These are phyloP conservation scores for Puffinus mauretanicus DNA, from an alignment of 2,113 vertebrate species.

Conservation along the genomic window DNA sequence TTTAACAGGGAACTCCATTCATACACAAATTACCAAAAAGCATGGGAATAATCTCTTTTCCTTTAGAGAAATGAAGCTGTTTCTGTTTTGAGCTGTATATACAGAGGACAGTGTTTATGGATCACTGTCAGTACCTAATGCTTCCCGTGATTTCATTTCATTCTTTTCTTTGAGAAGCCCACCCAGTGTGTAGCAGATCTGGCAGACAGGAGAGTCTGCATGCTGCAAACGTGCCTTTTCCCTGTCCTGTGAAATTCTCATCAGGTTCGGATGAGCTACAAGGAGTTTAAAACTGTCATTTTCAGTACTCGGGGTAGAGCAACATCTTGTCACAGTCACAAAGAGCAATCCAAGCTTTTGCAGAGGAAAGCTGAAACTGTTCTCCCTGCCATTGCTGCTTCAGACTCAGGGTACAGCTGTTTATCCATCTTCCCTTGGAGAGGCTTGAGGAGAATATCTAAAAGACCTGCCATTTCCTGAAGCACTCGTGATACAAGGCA, in stretches of 20 bases:
- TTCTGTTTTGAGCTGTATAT: not conserved
- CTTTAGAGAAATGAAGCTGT: not conserved
- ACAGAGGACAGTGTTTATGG: not conserved
- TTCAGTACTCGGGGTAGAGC: not conserved
- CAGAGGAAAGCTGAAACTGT: not conserved
- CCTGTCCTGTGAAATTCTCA: not conserved
- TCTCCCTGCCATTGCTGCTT: not conserved
- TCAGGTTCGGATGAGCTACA: not conserved
- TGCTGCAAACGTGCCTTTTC: not conserved
- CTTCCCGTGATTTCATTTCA: not conserved
- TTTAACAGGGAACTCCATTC: not conserved
- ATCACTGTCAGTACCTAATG: not conserved
- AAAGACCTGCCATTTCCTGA: not conserved
- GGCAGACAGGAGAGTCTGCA: not conserved
- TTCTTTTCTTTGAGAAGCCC: not conserved
- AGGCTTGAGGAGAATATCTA: not conserved
- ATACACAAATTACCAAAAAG: not conserved
- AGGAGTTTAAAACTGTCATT: not conserved
- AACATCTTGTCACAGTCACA: not conserved
- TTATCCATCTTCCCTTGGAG: not conserved
- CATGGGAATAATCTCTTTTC: not conserved
- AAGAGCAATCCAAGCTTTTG: not conserved
- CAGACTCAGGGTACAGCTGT: not conserved
- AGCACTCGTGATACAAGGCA: not conserved
- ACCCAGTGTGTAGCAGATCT: not conserved